These are phyloP conservation scores for Anguilla rostrata DNA, from an alignment of 2,113 vertebrate genomes.

Conservation along the genomic window DNA sequence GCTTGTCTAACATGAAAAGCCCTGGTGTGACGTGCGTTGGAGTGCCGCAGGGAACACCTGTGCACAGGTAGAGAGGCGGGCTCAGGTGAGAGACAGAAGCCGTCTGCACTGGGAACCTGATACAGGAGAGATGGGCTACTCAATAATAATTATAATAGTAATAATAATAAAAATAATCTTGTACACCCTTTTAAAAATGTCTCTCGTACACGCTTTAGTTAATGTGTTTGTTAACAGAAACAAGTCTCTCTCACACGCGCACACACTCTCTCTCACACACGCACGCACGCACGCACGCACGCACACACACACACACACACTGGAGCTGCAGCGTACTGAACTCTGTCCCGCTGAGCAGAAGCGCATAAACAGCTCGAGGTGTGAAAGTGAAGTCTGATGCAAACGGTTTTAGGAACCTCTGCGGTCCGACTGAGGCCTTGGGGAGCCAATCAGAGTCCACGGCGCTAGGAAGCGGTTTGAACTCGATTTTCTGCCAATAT, in stretches of 20 bases:
- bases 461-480: background rate
- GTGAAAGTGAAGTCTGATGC: too few species aligned
- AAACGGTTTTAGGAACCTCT: background rate
- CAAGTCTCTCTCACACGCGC: background rate
- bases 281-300: conserved; percentile 1
- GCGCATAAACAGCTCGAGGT: background rate
- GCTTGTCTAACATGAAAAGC: conserved; percentile 26
- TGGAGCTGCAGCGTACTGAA: background rate
- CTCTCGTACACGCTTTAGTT: background rate
- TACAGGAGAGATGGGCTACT: too few species aligned
- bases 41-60: background rate
- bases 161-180: background rate
- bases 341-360: background rate
- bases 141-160: too few species aligned
- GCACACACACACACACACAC: background rate
- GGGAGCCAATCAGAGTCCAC: background rate
- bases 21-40: background rate
- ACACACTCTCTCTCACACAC: too few species aligned
- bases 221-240: background rate
- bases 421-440: background rate
- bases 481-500: background rate
- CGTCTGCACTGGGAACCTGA: background rate
- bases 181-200: background rate
- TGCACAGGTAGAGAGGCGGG: background rate
- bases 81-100: background rate